These are phyloP conservation scores for Galemys pyrenaicus DNA, from an alignment of 2,113 vertebrate species.

Conservation along the genomic window DNA sequence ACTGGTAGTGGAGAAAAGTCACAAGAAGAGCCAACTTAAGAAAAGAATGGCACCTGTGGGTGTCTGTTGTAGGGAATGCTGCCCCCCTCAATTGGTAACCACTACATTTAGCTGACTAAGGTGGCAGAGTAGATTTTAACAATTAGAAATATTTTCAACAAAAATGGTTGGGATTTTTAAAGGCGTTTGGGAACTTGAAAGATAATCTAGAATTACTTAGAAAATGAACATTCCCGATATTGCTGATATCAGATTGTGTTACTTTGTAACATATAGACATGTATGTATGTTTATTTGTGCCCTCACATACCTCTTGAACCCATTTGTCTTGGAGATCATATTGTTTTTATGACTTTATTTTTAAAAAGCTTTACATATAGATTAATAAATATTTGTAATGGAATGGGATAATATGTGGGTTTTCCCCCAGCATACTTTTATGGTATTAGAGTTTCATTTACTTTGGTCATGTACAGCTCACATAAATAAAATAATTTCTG, in stretches of 20 bases:
- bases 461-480: background rate
- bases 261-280: background rate
- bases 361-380: background rate
- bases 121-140: background rate
- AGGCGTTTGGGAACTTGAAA: background rate
- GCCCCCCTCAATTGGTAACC: background rate
- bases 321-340: constrained; percentile 1
- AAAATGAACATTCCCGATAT: constrained; percentile 39
- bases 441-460: background rate
- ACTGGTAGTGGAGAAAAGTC: background rate
- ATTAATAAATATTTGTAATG: too few species aligned
- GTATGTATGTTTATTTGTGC: background rate
- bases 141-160: background rate
- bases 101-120: background rate
- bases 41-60: background rate
- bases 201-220: constrained; percentile 18
- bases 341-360: constrained; percentile 49
- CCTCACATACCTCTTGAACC: background rate
- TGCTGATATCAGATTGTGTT: background rate
- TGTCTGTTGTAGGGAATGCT: background rate
- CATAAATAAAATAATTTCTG: background rate
- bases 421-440: background rate
- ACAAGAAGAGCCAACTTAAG: background rate
- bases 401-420: background rate
- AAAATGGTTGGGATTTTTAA: constrained; percentile 5